phyloP scores from a whole-genome alignment of 1,140 invertebrate genomes.

The Amyelois transitella region DNA sequence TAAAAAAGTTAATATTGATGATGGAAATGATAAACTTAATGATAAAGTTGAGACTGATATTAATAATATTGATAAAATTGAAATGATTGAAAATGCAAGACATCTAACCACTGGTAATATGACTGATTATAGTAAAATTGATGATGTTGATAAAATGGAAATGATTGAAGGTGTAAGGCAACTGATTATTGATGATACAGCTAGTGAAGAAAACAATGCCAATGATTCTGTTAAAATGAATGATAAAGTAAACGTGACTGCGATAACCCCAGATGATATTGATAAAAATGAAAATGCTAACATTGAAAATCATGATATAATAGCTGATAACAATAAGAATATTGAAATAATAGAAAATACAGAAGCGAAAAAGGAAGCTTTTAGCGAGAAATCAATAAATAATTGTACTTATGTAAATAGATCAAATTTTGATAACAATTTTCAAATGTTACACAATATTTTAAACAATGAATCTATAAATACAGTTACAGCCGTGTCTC shows the following conservation, averaged over 20 bases:
- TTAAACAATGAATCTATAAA: background rate
- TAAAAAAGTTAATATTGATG: too few species aligned
- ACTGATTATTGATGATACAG: background rate
- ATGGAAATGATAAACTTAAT: background rate
- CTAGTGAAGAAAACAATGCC: background rate
- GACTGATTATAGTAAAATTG: background rate
- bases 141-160: constrained; percentile 6
- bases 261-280: background rate
- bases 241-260: background rate
- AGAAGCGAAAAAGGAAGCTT: background rate
- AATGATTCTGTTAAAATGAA: background rate
- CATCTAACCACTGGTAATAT: background rate
- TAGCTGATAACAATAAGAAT: background rate
- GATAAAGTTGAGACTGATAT: background rate
- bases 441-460: background rate
- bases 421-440: background rate
- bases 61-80: background rate
- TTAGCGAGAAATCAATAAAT: background rate
- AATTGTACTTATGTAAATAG: background rate
- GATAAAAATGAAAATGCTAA: background rate
- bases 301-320: background rate
- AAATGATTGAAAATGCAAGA: background rate
- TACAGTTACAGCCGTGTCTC: background rate
- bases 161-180: background rate
- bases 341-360: background rate